phyloP scores from a whole-genome alignment of 35 echinoderm and acorn worm species.

The Hemicentrotus pulcherrimus region DNA sequence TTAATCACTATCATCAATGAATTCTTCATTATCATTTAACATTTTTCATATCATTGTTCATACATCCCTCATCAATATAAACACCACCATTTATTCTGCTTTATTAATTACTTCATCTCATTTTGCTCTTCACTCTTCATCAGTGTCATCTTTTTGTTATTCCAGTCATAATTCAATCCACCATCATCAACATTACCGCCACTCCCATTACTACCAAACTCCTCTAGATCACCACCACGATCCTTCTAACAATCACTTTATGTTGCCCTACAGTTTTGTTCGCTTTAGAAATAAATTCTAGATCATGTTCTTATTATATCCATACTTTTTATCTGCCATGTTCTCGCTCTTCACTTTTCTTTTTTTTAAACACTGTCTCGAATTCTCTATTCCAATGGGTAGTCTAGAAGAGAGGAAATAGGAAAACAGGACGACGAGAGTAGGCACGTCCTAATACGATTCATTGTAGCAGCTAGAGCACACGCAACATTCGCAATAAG shows the following conservation, averaged over 20 bases:
- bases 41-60: no score
- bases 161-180: no score
- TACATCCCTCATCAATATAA: no score
- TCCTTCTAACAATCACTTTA: neutral
- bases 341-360: neutral
- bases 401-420: neutral
- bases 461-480: neutral
- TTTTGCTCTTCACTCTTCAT: no score
- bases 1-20: no score
- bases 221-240: no score
- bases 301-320: neutral
- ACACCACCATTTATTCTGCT: no score
- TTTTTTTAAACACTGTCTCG: neutral
- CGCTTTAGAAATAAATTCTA: no score
- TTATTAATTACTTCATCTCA: no score
- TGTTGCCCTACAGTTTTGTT: neutral
- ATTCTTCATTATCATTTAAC: no score
- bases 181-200: no score
- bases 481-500: constrained; percentile 8
- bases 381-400: neutral
- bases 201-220: neutral
- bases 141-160: no score
- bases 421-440: neutral
- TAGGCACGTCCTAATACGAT: neutral
- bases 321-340: neutral